phyloP scores from a whole-genome alignment of 2,113 vertebrate species.

The Archilochus colubris region DNA sequence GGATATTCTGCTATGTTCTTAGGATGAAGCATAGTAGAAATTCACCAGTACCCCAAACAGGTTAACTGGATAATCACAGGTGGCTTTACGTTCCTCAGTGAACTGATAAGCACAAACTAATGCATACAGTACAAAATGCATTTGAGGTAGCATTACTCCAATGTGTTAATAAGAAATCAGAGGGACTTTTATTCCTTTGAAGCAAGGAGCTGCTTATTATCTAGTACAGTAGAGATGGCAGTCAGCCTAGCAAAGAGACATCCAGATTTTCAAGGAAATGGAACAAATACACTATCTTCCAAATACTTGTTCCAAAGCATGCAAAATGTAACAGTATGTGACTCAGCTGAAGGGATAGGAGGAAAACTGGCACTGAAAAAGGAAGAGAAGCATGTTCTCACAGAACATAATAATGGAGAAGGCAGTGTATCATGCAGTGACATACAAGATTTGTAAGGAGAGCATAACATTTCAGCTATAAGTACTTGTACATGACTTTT shows the following conservation, averaged over 20 bases:
- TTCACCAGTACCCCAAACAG: background rate
- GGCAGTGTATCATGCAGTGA: background rate
- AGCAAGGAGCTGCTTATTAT: background rate
- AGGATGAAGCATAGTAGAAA: background rate
- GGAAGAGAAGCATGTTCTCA: background rate
- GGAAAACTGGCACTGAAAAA: background rate
- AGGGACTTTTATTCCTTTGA: background rate
- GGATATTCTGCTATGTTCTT: background rate
- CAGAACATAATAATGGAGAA: background rate
- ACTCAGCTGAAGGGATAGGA: background rate
- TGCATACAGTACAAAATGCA: background rate
- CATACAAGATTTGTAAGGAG: background rate
- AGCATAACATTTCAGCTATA: background rate
- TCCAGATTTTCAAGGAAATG: background rate
- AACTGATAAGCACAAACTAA: background rate
- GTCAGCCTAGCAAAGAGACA: background rate
- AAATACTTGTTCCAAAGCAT: background rate
- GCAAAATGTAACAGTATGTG: background rate
- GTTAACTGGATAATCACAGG: background rate
- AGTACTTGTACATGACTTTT: background rate
- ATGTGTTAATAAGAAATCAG: background rate
- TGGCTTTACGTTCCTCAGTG: background rate
- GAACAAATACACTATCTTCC: background rate
- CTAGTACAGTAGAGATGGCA: background rate
- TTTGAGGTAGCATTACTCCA: background rate